Evolutionary conservation across 1,140 invertebrate species (phyloP).

Genomic region (Papilio machaon): DNA sequence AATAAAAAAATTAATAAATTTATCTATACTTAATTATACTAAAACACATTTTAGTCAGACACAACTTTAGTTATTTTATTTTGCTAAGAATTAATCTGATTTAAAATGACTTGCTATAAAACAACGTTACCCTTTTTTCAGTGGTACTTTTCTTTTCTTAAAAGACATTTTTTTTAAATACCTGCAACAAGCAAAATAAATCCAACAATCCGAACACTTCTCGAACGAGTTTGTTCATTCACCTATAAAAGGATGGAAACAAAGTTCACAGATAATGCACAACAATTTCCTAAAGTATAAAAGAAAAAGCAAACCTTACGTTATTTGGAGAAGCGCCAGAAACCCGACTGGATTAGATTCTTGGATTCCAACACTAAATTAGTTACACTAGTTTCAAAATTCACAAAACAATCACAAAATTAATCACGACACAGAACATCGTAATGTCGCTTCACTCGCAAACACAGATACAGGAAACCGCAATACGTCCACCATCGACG

Average conservation of each 20-base stretch:
- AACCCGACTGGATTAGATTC: not conserved
- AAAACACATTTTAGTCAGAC: no score
- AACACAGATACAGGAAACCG: conserved; percentile 48
- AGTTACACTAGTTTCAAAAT: conserved; percentile 41
- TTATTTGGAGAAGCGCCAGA: conserved; percentile 31
- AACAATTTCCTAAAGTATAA: conserved; percentile 3
- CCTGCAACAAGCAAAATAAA: not conserved
- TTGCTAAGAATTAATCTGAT: no score
- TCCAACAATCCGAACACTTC: not conserved
- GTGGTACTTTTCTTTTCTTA: no score
- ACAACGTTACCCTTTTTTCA: not conserved
- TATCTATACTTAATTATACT: no score
- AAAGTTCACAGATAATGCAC: conserved; percentile 29
- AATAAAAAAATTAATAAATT: no score
- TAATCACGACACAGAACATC: conserved; percentile 61
- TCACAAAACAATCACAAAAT: conserved; percentile 56
- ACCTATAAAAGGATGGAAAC: conserved; percentile 23
- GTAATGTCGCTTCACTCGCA: conserved; percentile 59
- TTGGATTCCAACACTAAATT: conserved; percentile 27
- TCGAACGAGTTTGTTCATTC: conserved; percentile 14
- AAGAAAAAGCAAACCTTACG: conserved; percentile 40
- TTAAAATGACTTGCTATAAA: not conserved
- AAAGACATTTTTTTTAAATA: not conserved
- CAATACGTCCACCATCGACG: conserved; percentile 56
- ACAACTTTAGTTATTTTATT: no score